These are phyloP conservation scores for Schizopygopsis pylzovi DNA, from an alignment of 2,797 vertebrate species.

Conservation along the genomic window DNA sequence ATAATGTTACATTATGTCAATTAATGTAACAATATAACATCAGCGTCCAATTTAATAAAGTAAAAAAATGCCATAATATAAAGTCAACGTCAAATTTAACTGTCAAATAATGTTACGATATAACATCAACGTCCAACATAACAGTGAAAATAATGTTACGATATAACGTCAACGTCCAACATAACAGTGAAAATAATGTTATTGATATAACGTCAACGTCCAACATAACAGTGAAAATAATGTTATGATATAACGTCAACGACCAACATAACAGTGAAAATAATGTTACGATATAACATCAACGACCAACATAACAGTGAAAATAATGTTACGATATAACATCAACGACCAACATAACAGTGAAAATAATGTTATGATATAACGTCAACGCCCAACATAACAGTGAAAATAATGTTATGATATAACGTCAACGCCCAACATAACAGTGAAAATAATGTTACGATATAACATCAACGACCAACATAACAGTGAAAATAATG, in stretches of 20 bases:
- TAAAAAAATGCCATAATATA: neutral
- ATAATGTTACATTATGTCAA: neutral
- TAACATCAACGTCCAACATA: neutral
- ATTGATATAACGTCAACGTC: neutral
- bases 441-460: no score
- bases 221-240: no score
- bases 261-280: neutral
- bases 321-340: neutral
- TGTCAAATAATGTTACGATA: neutral
- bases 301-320: rapidly evolving
- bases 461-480: no score
- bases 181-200: neutral
- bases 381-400: rapidly evolving
- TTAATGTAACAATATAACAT: neutral
- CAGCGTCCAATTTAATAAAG: neutral
- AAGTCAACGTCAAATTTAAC: neutral
- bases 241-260: neutral
- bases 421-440: neutral
- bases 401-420: neutral
- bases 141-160: neutral
- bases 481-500: no score
- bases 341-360: rapidly evolving
- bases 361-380: neutral
- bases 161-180: rapidly evolving
- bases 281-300: neutral